phyloP scores from a whole-genome alignment of 2,797 vertebrate genomes.

The Odontamblyopus lacepedii region DNA sequence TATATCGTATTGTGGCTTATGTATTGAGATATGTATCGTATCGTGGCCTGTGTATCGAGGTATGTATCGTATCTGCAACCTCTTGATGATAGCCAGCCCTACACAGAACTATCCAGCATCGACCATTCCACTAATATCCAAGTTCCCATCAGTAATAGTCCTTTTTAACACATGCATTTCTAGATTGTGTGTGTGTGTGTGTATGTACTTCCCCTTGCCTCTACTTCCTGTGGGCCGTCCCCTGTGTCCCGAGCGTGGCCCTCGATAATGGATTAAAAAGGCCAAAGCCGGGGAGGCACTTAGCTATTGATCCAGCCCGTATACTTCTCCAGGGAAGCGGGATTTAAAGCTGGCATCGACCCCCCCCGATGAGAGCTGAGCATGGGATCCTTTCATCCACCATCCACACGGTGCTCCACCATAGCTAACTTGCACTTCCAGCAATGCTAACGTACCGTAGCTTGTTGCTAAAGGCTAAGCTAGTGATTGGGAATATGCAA shows the following conservation, averaged over 20 bases:
- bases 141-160: neutral
- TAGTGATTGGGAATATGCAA: neutral
- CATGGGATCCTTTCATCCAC: constrained; percentile 29
- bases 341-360: constrained; percentile 72
- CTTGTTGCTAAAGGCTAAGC: neutral
- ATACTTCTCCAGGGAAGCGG: constrained; percentile 51
- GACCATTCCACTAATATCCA: neutral
- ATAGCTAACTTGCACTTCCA: constrained; percentile 18
- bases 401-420: constrained; percentile 43
- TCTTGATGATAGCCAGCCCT: too few relatives aligned
- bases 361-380: constrained; percentile 13
- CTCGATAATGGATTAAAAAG: constrained; percentile 79
- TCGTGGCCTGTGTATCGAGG: too few relatives aligned
- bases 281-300: constrained; percentile 80
- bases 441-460: neutral
- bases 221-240: constrained; percentile 34
- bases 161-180: neutral
- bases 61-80: too few relatives aligned
- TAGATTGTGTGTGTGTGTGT: neutral
- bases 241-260: constrained; percentile 47
- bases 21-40: too few relatives aligned
- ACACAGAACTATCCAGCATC: neutral
- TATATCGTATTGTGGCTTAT: too few relatives aligned
- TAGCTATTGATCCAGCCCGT: constrained; percentile 74
- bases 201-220: constrained; percentile 24